Evolutionary conservation across 2,888 invertebrate genomes (phyloP), one percentile per base, ranked within the genome.

Genomic region (Euplagia quadripunctaria): DNA sequence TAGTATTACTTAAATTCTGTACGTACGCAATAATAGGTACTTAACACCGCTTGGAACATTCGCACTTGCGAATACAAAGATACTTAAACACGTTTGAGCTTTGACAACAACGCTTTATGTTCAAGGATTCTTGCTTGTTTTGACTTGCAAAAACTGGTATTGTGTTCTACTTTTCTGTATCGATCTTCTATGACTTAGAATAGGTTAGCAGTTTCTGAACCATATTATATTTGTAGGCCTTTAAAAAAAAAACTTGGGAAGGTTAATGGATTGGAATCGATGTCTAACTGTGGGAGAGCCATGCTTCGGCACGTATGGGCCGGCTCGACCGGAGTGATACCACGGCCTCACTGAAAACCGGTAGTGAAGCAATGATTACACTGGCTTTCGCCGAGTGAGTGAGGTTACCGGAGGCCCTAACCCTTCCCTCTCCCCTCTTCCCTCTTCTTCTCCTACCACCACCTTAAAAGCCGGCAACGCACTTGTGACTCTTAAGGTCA

Each of bases 121-220:
- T 43, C 63, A 73, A 2, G 71, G 71, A n/a, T 55, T 74, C 74
- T 66, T 64, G 58, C 76, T 78, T 82, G 70, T 75, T 68, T 70
- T 64, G 12, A 20, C 55, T 55, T 55, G 17, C 31, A 31, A 31
- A 51, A 11, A 79, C 70, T 68, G 42, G 55, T 17, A 46, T 58
- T 14, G 46, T 64, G 43, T 58, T 17, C 49, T 63, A 55, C 49
- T 58, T 12, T 63, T 31, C 31, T 51, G 58, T 4, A 7, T 55
- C 4, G 61, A 20, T 55, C 11, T 70, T 70, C 63, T 49, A 66
- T 66, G 0, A 68, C 52, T 55, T 55, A 8, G 11, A n/a, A 55
- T 55, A n/a, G 9, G 14, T 52, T 0, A 55, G n/a, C 2, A n/a
- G n/a, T n/a, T 55, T 55, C 3, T 8, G n/a, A 9, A 55, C n/a